Evolutionary conservation across 2,888 invertebrate genomes (phyloP), one percentile per base, ranked within the genome.

Genomic region (Sinotaia quadrata): DNA sequence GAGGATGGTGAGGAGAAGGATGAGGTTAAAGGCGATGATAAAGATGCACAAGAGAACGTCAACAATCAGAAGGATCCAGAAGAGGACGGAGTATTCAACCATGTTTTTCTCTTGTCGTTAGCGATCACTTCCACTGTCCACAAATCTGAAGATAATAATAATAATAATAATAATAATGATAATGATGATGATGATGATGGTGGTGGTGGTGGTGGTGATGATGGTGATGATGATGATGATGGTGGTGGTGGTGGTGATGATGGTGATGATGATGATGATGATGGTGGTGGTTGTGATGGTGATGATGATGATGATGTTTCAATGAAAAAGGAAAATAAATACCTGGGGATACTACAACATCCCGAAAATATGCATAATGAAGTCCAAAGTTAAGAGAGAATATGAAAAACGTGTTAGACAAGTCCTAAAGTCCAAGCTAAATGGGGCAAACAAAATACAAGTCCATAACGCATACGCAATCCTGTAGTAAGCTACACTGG

Each of bases 1-100:
- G 44, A 56, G 61, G 57, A 68, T 41, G 47, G 54, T 27, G 12
- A 57, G 31, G n/a, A 68, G 56, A 15, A 68, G 68, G 4, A 49
- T 27, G 24, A 62, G 31, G 29, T 61, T 56, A 29, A 41, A 36
- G 21, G 57, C 27, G 29, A 68, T 44, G 47, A 68, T 54, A n/a
- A 61, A 44, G 12, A 62, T 31, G 36, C 61, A 57, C 24, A 68
- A 41, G 10, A 68, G 31, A 15, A 62, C 41, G 29, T 61, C 54
- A 24, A 68, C 47, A 4, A 56, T 27, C 2, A 68, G 44, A 4
- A 68, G 44, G 21, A 54, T 34, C 24, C 54, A 54, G 29, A 62
- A 57, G 15, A 67, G 33, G 7, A 59, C 27, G 27, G 37, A 41
- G 41, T 41, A 47, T 34, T 61, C 44, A 2, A 49, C 51, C 61